phyloP scores from a whole-genome alignment of 2,888 invertebrate species.

The Hipparchia sbordonii region DNA sequence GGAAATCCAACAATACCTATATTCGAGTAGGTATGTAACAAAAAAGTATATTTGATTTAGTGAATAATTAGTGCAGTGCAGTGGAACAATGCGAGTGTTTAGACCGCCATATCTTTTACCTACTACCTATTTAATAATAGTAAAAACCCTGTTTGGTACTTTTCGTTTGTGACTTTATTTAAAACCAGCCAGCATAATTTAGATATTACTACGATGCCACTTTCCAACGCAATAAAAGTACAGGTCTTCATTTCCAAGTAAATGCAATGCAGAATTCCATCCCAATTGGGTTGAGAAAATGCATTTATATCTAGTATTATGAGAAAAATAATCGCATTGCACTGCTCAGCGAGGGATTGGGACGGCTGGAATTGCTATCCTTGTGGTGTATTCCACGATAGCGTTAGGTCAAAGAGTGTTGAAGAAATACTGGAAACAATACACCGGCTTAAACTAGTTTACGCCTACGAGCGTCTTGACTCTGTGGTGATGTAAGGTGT shows the following conservation, averaged over 20 bases:
- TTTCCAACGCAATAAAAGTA: conserved; percentile 1
- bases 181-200: neutral
- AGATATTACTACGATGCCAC: neutral
- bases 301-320: conserved; percentile 47
- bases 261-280: conserved; percentile 17
- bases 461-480: neutral
- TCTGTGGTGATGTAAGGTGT: neutral
- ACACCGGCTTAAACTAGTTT: neutral
- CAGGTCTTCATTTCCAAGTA: conserved; percentile 1
- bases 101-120: too few species aligned
- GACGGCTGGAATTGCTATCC: conserved; percentile 40
- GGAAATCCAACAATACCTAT: too few species aligned
- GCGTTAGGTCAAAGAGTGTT: conserved; percentile 37
- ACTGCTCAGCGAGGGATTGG: conserved; percentile 46
- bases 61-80: too few species aligned
- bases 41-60: too few species aligned
- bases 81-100: too few species aligned
- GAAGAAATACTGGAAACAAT: conserved; percentile 23
- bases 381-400: conserved; percentile 38
- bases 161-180: too few species aligned
- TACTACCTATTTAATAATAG: too few species aligned
- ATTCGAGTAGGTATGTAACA: too few species aligned
- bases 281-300: conserved; percentile 25
- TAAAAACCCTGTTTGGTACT: too few species aligned
- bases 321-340: conserved; percentile 47